Percentiles rank a stretch among this genome's conserved stretches.
phyloP scores from a whole-genome alignment of 2,888 invertebrate species.

The Caenorhabditis auriculariae region DNA sequence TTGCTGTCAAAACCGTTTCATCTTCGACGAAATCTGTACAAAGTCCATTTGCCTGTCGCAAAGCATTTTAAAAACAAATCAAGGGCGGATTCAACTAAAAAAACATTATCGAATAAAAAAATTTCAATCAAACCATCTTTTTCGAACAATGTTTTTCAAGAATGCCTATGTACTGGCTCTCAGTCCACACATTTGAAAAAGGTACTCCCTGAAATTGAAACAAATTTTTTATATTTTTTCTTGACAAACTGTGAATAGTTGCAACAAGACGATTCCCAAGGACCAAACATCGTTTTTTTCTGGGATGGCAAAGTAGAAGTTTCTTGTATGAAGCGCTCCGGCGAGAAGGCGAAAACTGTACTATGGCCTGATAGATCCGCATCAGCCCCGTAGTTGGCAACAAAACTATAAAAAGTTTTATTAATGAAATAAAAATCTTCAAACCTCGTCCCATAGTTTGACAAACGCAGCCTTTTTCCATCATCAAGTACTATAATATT shows the following conservation, averaged over 20 bases:
- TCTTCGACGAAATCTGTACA: background rate
- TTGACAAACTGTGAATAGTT: constrained; percentile 70
- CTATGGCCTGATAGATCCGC: constrained; percentile 2
- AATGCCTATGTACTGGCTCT: constrained; percentile 21
- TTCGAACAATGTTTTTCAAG: constrained; percentile 9
- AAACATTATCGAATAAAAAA: background rate
- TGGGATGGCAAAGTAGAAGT: constrained; percentile 65
- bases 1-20: constrained; percentile 2
- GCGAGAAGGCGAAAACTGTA: constrained; percentile 7
- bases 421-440: background rate
- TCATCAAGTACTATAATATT: background rate
- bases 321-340: constrained; percentile 14
- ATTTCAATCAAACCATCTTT: background rate
- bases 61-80: constrained; percentile 4
- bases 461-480: background rate
- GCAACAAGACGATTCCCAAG: constrained; percentile 83
- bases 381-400: constrained; percentile 16
- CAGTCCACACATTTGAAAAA: constrained; percentile 14
- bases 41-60: no score
- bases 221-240: constrained; percentile 8
- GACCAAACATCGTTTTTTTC: constrained; percentile 90
- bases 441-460: constrained; percentile 4
- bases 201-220: constrained; percentile 6
- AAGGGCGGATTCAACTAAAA: no score
- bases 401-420: constrained; percentile 3